Evolutionary conservation across 2,888 invertebrate species (phyloP).

Genomic region (Achlya flavicornis): DNA sequence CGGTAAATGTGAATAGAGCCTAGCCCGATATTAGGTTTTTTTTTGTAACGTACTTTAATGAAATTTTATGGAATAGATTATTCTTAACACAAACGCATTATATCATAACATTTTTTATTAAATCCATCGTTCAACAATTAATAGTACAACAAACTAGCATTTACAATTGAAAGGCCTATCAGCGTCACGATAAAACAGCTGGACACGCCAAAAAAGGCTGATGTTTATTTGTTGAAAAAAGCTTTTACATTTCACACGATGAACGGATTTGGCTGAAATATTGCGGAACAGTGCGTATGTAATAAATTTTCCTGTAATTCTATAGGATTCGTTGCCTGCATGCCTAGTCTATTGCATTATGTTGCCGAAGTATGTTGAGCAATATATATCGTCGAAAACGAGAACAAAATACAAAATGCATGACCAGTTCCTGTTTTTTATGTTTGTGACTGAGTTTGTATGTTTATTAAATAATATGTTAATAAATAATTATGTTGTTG

Average conservation of each 20-base stretch:
- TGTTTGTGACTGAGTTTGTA: no score
- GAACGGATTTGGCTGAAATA: conserved; percentile 5
- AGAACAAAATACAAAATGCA: conserved; percentile 30
- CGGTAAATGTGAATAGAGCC: no score
- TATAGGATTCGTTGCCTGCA: conserved; percentile 6
- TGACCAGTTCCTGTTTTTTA: no score
- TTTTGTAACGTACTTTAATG: no score
- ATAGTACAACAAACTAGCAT: not conserved
- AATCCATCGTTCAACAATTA: no score
- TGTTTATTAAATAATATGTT: no score
- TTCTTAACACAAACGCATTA: no score
- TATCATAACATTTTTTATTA: no score
- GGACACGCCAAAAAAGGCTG: not conserved
- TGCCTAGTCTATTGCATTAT: conserved; percentile 4
- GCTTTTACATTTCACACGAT: conserved; percentile 5
- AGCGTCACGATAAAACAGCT: not conserved
- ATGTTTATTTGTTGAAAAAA: conserved; percentile 3
- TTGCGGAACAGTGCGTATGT: conserved; percentile 6
- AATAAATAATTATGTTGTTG: no score
- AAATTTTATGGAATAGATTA: no score
- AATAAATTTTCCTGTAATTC: conserved; percentile 7
- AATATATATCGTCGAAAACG: conserved; percentile 40
- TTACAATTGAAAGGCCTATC: not conserved
- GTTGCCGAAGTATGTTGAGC: conserved; percentile 30
- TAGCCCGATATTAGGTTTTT: no score